These are phyloP conservation scores for Hapalemur alaotrensis DNA, from an alignment of 2,797 vertebrate genomes.

Conservation along the genomic window DNA sequence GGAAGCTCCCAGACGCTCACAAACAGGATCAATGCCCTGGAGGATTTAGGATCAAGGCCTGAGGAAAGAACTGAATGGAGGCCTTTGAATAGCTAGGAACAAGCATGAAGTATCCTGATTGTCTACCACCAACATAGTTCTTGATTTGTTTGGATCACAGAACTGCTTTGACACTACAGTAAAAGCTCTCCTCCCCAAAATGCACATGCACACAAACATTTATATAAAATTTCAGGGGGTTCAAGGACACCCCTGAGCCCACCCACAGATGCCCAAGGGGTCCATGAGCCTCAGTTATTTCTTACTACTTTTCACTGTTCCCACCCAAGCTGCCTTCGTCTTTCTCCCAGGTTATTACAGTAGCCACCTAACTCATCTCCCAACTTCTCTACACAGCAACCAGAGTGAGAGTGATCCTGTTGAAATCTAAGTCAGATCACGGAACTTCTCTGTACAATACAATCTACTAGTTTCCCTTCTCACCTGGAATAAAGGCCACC, in stretches of 20 bases:
- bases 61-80: not conserved
- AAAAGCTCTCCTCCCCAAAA: not conserved
- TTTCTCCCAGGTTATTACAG: not conserved
- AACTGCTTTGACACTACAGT: not conserved
- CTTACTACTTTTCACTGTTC: not conserved
- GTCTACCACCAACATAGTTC: not conserved
- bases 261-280: not conserved
- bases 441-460: not conserved
- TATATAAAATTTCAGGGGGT: not conserved
- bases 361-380: not conserved
- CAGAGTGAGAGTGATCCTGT: not conserved
- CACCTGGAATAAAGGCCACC: not conserved
- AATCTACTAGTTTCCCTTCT: constrained; percentile 9
- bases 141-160: not conserved
- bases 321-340: not conserved
- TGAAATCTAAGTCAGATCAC: not conserved
- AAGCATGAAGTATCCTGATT: not conserved
- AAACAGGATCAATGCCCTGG: not conserved
- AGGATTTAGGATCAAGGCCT: not conserved
- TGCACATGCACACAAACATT: not conserved
- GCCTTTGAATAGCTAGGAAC: not conserved
- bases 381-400: not conserved
- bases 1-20: not conserved
- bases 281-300: not conserved
- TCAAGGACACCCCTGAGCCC: not conserved